phyloP scores from a whole-genome alignment of 1,140 invertebrate species.

The Adelges cooleyi region DNA sequence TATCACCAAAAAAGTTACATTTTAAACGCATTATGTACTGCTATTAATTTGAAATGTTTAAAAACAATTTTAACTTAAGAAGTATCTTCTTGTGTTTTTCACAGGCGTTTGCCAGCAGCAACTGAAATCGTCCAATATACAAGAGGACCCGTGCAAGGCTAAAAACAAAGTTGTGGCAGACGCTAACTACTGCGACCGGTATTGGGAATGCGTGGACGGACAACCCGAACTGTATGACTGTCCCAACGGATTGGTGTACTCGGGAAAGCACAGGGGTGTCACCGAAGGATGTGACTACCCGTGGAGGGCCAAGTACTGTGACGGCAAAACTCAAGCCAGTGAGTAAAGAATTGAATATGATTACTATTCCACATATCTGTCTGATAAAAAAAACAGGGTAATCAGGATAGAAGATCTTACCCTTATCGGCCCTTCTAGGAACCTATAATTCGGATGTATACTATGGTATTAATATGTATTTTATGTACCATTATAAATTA shows the following conservation, averaged over 20 bases:
- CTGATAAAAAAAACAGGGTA: too few relatives aligned
- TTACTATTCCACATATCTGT: background rate
- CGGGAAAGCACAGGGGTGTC: slow-evolving; percentile 72
- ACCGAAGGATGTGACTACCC: slow-evolving; percentile 81
- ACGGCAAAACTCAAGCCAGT: slow-evolving; percentile 60
- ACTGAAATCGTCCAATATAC: slow-evolving; percentile 29
- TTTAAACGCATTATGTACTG: too few relatives aligned
- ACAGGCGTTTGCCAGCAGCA: slow-evolving; percentile 27
- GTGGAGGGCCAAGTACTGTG: slow-evolving; percentile 76
- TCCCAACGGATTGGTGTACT: slow-evolving; percentile 79
- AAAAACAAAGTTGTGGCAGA: slow-evolving; percentile 53
- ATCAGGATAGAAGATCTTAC: too few relatives aligned
- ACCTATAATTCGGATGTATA: too few relatives aligned
- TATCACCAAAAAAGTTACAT: too few relatives aligned
- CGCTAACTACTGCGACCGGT: slow-evolving; percentile 66
- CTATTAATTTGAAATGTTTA: too few relatives aligned
- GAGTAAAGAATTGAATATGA: slow-evolving; percentile 36
- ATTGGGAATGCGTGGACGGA: slow-evolving; percentile 71
- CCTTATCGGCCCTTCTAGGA: too few relatives aligned
- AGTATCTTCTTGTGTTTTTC: too few relatives aligned
- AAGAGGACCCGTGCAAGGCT: slow-evolving; percentile 36
- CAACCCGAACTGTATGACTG: slow-evolving; percentile 74
- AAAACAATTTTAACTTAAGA: too few relatives aligned
- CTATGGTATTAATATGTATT: too few relatives aligned
- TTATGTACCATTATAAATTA: too few relatives aligned